Evolutionary conservation across 2,797 vertebrate genomes (phyloP).

Genomic region (Salmo trutta): DNA sequence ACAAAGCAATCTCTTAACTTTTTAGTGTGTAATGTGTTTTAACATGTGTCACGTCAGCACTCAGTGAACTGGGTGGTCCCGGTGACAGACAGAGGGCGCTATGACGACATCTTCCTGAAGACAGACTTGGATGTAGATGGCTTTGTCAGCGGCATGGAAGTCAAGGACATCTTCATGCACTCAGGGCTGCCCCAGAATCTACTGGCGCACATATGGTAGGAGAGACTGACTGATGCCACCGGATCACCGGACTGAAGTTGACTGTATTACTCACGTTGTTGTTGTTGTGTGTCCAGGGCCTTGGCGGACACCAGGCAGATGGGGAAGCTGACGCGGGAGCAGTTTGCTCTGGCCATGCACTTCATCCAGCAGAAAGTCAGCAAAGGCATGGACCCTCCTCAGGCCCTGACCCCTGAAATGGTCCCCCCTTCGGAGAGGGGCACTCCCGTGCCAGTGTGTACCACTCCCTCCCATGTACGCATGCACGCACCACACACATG

Average conservation of each 20-base stretch:
- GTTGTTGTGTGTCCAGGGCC: conserved; percentile 77
- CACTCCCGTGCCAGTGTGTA: conserved; percentile 84
- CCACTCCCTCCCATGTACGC: not conserved
- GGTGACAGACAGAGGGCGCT: conserved; percentile 84
- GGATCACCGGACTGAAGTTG: not conserved
- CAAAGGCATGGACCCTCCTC: conserved; percentile 93
- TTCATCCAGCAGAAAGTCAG: conserved; percentile 97
- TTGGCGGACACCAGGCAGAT: conserved; percentile 93
- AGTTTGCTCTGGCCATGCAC: conserved; percentile 95
- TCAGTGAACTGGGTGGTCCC: conserved; percentile 90
- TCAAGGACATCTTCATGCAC: conserved; percentile 98
- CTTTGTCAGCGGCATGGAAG: conserved; percentile 93
- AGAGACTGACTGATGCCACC: not conserved
- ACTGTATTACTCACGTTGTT: not conserved
- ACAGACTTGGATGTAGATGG: conserved; percentile 93
- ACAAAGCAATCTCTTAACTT: too few relatives aligned
- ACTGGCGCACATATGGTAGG: conserved; percentile 96
- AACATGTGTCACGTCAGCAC: conserved; percentile 68
- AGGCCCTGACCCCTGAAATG: conserved; percentile 89
- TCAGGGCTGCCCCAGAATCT: conserved; percentile 91
- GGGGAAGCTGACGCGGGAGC: conserved; percentile 92
- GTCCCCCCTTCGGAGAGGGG: conserved; percentile 91
- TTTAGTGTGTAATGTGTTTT: not conserved
- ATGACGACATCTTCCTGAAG: conserved; percentile 96
- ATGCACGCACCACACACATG: not conserved